Evolutionary conservation across 2,797 vertebrate species (phyloP), one percentile per base, ranked within the genome.

Genomic region (Sebastes vulpes): DNA sequence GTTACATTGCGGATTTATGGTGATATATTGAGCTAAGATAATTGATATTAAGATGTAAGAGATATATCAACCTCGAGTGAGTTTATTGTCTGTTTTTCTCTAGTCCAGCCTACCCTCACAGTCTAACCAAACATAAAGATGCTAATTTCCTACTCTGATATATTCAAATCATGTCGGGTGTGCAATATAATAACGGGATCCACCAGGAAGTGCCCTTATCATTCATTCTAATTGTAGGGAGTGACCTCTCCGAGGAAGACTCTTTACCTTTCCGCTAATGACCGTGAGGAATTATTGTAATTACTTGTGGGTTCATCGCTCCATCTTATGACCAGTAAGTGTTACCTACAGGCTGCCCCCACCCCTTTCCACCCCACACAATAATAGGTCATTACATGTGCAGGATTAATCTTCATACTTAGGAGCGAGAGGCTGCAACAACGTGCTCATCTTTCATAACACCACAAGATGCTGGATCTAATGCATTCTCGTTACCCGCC

Each of bases 361-460:
- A 3, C 3, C 4, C 4, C 7, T 6, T 6, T 0, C 2, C 7
- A 1, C 28, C 3, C 9, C 31, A 59, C 72, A 86, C 83, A 89
- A 73, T 84, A 76, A 79, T 23, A 91, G 88, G 87, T 90, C 90
- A 89, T 91, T 89, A 86, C 63, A 82, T 75, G 71, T 64, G 75
- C 81, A 67, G 65, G 73, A 90, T 88, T 93, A 90, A 90, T 90
- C 83, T 81, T 81, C 66, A 75, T 79, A 73, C 83, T 79, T 78
- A n/a, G 6, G 32, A 35, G 10, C 4, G 76, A 85, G 75, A 80
- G 69, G 73, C 72, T 35, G 53, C 60, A 68, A n/a, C 46, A 77
- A 57, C 61, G 70, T 58, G 79, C 67, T 86, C 79, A 77, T 81
- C 71, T 73, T 69, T 88, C 53, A 79, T 69, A 84, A 87, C 10